Evolutionary conservation across 2,888 invertebrate species (phyloP).

Genomic region (Eupithecia dodoneata): DNA sequence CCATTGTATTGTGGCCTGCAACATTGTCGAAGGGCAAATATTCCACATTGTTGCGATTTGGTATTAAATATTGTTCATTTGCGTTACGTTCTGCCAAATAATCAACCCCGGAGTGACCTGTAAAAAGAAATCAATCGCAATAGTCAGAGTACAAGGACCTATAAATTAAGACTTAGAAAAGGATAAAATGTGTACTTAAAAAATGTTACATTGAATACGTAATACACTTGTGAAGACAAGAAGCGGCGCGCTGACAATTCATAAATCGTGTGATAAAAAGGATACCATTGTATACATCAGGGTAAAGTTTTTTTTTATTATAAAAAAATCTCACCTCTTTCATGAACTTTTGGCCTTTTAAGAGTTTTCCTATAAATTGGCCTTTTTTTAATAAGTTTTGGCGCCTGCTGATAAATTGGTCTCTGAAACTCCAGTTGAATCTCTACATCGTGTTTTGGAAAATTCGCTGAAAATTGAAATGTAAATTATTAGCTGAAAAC

Average conservation of each 20-base stretch:
- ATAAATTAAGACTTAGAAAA: background rate
- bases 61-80: background rate
- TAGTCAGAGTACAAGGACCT: background rate
- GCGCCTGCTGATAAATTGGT: background rate
- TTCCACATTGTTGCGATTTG: background rate
- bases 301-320: background rate
- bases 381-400: background rate
- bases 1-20: background rate
- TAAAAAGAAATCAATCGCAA: background rate
- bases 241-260: background rate
- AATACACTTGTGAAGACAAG: background rate
- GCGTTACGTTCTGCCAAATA: slow-evolving; percentile 10
- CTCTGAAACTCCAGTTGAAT: slow-evolving; percentile 62
- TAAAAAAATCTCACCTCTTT: background rate
- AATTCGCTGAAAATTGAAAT: slow-evolving; percentile 54
- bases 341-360: background rate
- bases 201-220: background rate
- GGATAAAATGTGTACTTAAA: background rate
- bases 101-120: background rate
- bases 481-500: background rate
- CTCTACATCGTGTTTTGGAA: slow-evolving; percentile 68
- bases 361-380: background rate
- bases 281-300: background rate
- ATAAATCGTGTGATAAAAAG: background rate
- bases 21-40: background rate